Evolutionary conservation across 2,797 vertebrate genomes (phyloP).

Genomic region (Hybognathus amarus): DNA sequence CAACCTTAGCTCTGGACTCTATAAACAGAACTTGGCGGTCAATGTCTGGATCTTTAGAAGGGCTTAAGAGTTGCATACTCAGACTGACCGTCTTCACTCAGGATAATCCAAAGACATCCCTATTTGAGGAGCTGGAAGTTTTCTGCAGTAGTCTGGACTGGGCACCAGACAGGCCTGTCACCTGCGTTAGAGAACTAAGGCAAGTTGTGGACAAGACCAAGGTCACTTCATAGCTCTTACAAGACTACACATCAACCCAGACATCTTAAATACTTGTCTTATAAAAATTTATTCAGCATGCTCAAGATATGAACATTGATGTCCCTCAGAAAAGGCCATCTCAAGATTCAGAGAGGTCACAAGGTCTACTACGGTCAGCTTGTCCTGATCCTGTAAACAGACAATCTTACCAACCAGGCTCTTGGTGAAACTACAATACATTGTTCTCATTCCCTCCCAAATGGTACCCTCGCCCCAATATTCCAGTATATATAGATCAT

Average conservation of each 20-base stretch:
- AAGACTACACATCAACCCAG: background rate
- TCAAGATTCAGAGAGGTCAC: constrained; percentile 63
- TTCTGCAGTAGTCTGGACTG: constrained; percentile 73
- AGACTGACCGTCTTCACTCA: constrained; percentile 66
- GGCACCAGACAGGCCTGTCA: constrained; percentile 65
- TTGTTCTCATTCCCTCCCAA: background rate
- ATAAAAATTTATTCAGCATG: background rate
- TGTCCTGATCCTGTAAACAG: constrained; percentile 71
- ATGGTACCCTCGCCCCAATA: background rate
- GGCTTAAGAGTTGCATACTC: constrained; percentile 73
- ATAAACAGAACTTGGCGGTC: constrained; percentile 67
- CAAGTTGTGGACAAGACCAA: background rate
- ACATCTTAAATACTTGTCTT: background rate
- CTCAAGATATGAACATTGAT: background rate
- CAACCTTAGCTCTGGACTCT: constrained; percentile 61
- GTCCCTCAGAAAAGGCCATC: constrained; percentile 63
- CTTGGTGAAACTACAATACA: background rate
- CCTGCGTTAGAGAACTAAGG: constrained; percentile 70
- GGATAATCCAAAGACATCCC: constrained; percentile 61
- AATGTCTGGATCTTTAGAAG: constrained; percentile 70
- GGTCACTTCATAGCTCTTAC: constrained; percentile 9
- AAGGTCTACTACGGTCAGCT: constrained; percentile 64
- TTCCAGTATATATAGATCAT: background rate
- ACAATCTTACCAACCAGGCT: constrained; percentile 54
- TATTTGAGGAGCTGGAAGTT: constrained; percentile 74